A percentile compares a stretch with the other conserved stretches of the same genome.
Evolutionary conservation across 2,888 invertebrate species (phyloP).

Genomic region (Atherix ibis): DNA sequence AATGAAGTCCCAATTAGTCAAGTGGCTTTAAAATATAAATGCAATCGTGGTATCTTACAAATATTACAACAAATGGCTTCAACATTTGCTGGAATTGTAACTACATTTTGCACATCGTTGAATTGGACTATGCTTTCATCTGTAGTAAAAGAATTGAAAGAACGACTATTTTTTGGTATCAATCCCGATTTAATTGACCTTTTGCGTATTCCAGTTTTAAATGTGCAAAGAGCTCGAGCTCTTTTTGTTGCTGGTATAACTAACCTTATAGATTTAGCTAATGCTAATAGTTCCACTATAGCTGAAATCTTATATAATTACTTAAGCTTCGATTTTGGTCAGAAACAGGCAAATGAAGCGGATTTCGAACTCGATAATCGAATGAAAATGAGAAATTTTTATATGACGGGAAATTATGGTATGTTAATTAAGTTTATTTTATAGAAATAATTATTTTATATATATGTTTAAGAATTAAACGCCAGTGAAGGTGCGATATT

Average conservation of each 20-base stretch:
- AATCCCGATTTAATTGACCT: constrained; percentile 83
- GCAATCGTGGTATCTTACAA: constrained; percentile 81
- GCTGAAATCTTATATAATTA: constrained; percentile 64
- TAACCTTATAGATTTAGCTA: constrained; percentile 61
- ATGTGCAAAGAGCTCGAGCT: constrained; percentile 68
- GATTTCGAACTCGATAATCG: constrained; percentile 46
- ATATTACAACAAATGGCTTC: constrained; percentile 87
- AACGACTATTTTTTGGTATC: constrained; percentile 85
- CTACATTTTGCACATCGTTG: constrained; percentile 82
- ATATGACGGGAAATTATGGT: constrained; percentile 65
- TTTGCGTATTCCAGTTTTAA: constrained; percentile 67
- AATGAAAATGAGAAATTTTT: constrained; percentile 52
- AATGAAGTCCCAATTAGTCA: constrained; percentile 69
- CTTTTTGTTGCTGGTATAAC: constrained; percentile 69
- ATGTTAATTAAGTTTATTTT: constrained; percentile 8
- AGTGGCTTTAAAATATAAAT: constrained; percentile 73
- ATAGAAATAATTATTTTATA: not conserved
- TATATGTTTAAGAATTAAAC: constrained; percentile 35
- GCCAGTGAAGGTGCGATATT: constrained; percentile 65
- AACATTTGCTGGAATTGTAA: constrained; percentile 95
- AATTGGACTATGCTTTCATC: constrained; percentile 87
- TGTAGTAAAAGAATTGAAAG: constrained; percentile 83
- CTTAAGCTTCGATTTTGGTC: constrained; percentile 72
- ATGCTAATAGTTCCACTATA: constrained; percentile 48
- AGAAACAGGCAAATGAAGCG: constrained; percentile 54